Percentiles rank a stretch among this genome's conserved stretches.
Evolutionary conservation across 2,888 invertebrate species (phyloP).

Genomic region (Uloborus plumipes): DNA sequence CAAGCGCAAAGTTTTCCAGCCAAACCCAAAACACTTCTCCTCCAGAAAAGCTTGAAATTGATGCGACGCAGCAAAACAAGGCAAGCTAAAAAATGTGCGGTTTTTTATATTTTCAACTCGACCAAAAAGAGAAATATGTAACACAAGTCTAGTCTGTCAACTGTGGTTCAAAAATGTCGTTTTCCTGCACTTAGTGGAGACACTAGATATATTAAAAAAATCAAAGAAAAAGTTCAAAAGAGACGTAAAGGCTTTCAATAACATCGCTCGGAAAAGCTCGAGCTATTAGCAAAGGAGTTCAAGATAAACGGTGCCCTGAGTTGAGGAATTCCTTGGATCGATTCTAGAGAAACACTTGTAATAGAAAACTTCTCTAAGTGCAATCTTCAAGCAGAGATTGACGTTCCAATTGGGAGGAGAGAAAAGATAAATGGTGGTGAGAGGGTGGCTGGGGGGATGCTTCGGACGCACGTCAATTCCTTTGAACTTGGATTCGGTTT

Average conservation of each 20-base stretch:
- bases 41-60: no score
- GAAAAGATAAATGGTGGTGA: slow-evolving; percentile 36
- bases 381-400: slow-evolving; percentile 37
- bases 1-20: no score
- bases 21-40: no score
- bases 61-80: no score
- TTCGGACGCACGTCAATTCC: slow-evolving; percentile 13
- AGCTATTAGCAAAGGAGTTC: slow-evolving; percentile 42
- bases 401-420: slow-evolving; percentile 30
- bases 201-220: no score
- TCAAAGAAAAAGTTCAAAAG: not conserved
- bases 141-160: no score
- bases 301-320: slow-evolving; percentile 40
- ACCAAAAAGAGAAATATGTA: no score
- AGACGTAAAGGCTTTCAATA: slow-evolving; percentile 18
- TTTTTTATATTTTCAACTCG: no score
- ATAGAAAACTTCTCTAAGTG: slow-evolving; percentile 56
- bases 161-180: no score
- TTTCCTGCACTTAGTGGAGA: no score
- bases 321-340: slow-evolving; percentile 38
- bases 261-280: slow-evolving; percentile 8
- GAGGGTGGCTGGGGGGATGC: not conserved
- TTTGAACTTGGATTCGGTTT: slow-evolving; percentile 7
- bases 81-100: no score
- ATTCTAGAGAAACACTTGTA: slow-evolving; percentile 46